Evolutionary conservation across 2,888 invertebrate species (phyloP), one percentile per base, ranked within the genome.

Genomic region (Drosophila austrosaltans): DNA sequence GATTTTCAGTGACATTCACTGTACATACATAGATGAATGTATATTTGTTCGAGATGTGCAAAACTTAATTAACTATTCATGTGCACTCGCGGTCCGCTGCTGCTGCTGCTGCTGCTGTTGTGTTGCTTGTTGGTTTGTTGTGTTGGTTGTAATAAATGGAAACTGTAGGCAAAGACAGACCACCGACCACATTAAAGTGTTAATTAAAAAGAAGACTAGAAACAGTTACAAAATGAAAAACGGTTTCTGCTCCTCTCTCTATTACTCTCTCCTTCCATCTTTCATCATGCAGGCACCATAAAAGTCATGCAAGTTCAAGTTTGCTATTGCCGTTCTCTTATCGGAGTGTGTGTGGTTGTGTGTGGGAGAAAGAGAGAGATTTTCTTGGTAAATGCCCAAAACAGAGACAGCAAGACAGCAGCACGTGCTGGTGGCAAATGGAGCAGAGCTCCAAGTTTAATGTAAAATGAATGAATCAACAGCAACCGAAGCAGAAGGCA

Each of bases 221-320:
- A 84, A 86, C 83, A 86, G 88, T 81, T 86, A 82, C 75, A 77
- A 87, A 82, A 82, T 69, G 79, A 78, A 80, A 75, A 76, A 74
- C 78, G 86, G 69, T 77, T 79, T 59, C 10, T 48, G 8, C 10
- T 25, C 48, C 48, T 25, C 48, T 48, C 44, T 44, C 7, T 42
- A n/a, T 10, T 3, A 16, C 57, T 48, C 36, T 6, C 22, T 62
- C 40, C 53, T 48, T 44, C 59, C n/a, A 53, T 57, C 53, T 12
- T 60, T 67, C 53, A 67, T 69, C 73, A 64, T 54, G 54, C 59
- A 63, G 59, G 44, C 72, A 36, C 8, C 36, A 67, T 72, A 69
- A 74, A 84, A 82, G 82, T 80, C 86, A 72, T 57, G 69, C 86
- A 83, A 87, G 88, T 83, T 83, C 83, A 87, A 87, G 83, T 83